Evolutionary conservation across 2,113 vertebrate genomes (phyloP).

Genomic region (Hemibagrus wyckioides): DNA sequence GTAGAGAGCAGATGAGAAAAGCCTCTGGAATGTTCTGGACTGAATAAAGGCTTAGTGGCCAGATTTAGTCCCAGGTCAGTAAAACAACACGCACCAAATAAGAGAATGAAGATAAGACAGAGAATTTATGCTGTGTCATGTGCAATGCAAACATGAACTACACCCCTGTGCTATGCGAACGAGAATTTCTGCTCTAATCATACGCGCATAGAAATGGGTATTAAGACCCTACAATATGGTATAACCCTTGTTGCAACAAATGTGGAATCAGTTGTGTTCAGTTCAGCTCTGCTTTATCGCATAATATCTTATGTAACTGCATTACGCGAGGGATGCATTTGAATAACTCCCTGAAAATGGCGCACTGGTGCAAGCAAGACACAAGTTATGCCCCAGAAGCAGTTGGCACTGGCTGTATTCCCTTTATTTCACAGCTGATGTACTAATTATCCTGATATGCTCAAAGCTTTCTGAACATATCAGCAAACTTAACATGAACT

Average conservation of each 20-base stretch:
- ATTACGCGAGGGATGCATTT: neutral
- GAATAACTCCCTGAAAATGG: neutral
- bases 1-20: neutral
- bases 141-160: neutral
- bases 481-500: neutral
- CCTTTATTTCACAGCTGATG: neutral
- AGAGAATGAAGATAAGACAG: neutral
- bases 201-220: neutral
- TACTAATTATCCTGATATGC: neutral
- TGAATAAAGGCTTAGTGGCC: neutral
- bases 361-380: neutral
- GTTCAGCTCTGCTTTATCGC: neutral
- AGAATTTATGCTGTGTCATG: neutral
- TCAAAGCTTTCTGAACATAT: neutral
- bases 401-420: neutral
- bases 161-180: no score
- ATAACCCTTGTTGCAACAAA: neutral
- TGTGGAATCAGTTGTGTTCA: neutral
- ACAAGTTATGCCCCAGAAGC: neutral
- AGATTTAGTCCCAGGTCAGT: neutral
- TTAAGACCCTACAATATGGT: neutral
- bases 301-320: neutral
- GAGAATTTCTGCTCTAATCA: no score
- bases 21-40: conserved; percentile 26
- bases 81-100: neutral